Evolutionary conservation across 2,888 invertebrate genomes (phyloP).

Genomic region (Lomographa bimaculata): DNA sequence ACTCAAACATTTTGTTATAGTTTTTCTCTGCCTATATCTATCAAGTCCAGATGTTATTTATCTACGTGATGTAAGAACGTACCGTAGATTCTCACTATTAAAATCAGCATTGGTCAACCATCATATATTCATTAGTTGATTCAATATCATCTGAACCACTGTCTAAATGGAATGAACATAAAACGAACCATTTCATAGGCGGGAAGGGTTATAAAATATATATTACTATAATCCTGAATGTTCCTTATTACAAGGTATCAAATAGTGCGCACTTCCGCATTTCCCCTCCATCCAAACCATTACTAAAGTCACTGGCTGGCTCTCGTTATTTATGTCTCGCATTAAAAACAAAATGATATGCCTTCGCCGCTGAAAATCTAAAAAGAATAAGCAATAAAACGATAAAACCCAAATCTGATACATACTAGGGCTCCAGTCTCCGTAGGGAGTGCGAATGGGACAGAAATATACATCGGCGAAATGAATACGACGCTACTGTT

Average conservation of each 20-base stretch:
- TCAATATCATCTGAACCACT: no score
- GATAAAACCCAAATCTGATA: conserved; percentile 84
- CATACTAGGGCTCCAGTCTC: conserved; percentile 78
- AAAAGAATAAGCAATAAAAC: conserved; percentile 84
- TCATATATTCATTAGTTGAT: no score
- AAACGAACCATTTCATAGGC: conserved; percentile 1
- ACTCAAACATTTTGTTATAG: no score
- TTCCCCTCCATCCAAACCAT: conserved; percentile 71
- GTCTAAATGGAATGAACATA: no score
- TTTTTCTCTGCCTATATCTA: no score
- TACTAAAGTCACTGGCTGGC: conserved; percentile 72
- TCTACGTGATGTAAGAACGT: no score
- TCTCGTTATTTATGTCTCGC: conserved; percentile 77
- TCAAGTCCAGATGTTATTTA: no score
- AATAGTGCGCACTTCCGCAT: conserved; percentile 69
- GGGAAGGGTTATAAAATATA: conserved; percentile 19
- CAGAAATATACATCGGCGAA: conserved; percentile 71
- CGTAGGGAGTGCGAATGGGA: conserved; percentile 74
- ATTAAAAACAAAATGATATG: conserved; percentile 84
- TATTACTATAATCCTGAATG: conserved; percentile 14
- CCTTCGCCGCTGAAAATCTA: conserved; percentile 83
- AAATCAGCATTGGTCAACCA: no score
- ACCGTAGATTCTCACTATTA: no score
- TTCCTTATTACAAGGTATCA: conserved; percentile 39
- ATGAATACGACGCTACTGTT: conserved; percentile 82